Percentiles rank a stretch among this genome's conserved stretches.
These are phyloP conservation scores for Octopus bimaculoides DNA, from an alignment of 1,140 invertebrate species.

Conservation along the genomic window DNA sequence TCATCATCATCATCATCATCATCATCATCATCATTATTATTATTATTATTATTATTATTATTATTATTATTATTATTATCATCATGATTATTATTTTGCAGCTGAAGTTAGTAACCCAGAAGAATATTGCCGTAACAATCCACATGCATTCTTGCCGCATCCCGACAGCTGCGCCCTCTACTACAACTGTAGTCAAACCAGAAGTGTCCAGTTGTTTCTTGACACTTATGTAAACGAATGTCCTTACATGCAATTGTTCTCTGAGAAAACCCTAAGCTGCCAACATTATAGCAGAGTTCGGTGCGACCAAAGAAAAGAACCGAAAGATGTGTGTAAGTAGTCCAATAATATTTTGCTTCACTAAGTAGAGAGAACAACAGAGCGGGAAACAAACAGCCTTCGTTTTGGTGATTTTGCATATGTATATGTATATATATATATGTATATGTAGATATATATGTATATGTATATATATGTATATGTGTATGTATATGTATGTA, in stretches of 20 bases:
- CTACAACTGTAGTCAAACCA: constrained; percentile 25
- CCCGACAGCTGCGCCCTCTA: constrained; percentile 30
- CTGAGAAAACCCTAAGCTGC: constrained; percentile 23
- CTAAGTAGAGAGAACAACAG: too few relatives aligned
- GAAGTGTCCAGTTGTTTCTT: constrained; percentile 12
- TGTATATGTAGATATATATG: background rate
- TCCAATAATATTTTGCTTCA: too few relatives aligned
- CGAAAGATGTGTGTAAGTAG: constrained; percentile 27
- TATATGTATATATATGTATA: background rate
- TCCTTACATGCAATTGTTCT: constrained; percentile 23
- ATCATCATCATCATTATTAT: background rate
- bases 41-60: background rate
- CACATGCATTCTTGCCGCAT: constrained; percentile 18
- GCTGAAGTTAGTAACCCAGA: background rate
- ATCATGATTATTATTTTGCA: background rate
- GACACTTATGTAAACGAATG: constrained; percentile 25
- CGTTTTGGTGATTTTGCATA: background rate
- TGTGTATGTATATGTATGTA: background rate
- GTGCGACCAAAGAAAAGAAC: constrained; percentile 24
- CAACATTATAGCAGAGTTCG: constrained; percentile 19
- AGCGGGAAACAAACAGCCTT: too few relatives aligned
- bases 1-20: background rate
- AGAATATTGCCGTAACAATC: background rate
- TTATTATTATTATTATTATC: background rate
- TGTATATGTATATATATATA: background rate